These are phyloP conservation scores for Cladorhizidae sp. DNA, from an alignment of 37 sponge, comb jelly and placozoan genomes.

Conservation along the genomic window DNA sequence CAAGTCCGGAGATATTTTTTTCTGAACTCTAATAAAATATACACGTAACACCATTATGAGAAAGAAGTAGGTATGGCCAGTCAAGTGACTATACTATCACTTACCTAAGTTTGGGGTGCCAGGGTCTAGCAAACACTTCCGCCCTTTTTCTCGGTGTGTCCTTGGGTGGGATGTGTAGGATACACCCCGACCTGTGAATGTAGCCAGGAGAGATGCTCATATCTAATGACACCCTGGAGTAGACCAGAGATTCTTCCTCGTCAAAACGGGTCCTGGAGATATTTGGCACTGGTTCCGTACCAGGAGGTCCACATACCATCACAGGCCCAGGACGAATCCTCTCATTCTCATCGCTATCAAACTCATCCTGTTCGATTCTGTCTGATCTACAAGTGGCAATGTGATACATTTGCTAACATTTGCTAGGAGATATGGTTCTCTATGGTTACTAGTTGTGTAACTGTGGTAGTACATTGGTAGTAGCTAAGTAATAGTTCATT, in stretches of 20 bases:
- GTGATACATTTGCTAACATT: not conserved
- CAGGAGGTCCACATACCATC: slow-evolving; percentile 28
- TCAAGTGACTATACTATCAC: too few relatives aligned
- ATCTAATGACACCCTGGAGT: slow-evolving; percentile 11
- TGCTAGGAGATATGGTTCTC: not conserved
- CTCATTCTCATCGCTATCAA: not conserved
- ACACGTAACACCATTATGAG: not conserved
- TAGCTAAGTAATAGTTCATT: too few relatives aligned
- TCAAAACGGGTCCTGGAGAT: slow-evolving; percentile 10
- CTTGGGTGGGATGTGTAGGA: slow-evolving; percentile 5
- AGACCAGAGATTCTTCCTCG: slow-evolving; percentile 12
- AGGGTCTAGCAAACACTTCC: not conserved
- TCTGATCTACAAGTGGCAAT: not conserved
- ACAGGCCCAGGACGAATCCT: not conserved
- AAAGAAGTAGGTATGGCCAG: not conserved
- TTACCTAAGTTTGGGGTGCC: not conserved
- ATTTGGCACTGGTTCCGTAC: slow-evolving; percentile 8
- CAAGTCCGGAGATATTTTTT: not conserved
- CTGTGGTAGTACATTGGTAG: not conserved
- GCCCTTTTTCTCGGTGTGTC: not conserved
- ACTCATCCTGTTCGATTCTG: not conserved
- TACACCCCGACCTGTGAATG: not conserved
- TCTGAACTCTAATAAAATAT: not conserved
- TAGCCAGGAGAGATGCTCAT: not conserved
- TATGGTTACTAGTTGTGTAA: not conserved